Evolutionary conservation across 2,797 vertebrate genomes (phyloP).

Genomic region (Sparidentex hasta): DNA sequence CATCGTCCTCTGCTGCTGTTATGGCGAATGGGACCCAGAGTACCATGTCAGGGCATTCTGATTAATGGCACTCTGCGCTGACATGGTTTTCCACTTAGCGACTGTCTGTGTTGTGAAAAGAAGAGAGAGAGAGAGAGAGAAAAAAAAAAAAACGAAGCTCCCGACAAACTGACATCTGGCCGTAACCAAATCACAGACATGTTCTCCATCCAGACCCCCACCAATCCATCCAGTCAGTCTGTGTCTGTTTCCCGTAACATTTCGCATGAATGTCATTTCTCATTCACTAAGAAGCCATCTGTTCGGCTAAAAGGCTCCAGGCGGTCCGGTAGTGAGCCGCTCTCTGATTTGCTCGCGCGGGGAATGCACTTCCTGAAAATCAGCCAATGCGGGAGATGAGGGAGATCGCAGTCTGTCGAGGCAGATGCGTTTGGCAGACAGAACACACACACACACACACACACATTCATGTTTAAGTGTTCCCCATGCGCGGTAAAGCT

Average conservation of each 20-base stretch:
- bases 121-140: background rate
- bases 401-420: background rate
- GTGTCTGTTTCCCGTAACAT: conserved; percentile 62
- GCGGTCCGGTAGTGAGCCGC: conserved; percentile 36
- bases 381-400: conserved; percentile 22
- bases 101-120: conserved; percentile 26
- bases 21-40: conserved; percentile 13
- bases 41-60: conserved; percentile 19
- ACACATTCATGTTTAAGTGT: background rate
- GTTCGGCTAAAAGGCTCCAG: conserved; percentile 65
- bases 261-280: conserved; percentile 73
- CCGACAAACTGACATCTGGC: conserved; percentile 60
- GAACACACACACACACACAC: background rate
- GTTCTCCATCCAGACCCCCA: conserved; percentile 39
- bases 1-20: conserved; percentile 4
- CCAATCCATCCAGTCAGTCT: conserved; percentile 42
- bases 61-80: background rate
- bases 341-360: conserved; percentile 53
- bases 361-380: conserved; percentile 54
- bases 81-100: conserved; percentile 75
- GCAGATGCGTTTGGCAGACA: conserved; percentile 5
- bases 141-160: conserved; percentile 15
- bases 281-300: conserved; percentile 79
- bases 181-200: conserved; percentile 62
- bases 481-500: conserved; percentile 1